Evolutionary conservation across 53 echinoderm and acorn worm species (phyloP).

Genomic region (Pentamera pediparva): DNA sequence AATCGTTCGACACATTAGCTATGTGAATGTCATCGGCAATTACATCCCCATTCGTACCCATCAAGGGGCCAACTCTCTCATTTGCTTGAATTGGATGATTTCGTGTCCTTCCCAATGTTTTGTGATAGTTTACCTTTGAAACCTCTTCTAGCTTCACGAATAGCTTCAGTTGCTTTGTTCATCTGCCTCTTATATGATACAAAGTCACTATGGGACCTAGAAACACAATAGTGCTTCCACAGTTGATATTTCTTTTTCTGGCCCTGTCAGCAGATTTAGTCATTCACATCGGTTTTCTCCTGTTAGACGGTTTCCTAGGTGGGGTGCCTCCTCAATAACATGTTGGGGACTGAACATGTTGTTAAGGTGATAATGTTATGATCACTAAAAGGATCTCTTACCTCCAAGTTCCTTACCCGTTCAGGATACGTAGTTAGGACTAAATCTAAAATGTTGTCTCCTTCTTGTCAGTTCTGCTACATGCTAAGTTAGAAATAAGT

Average conservation of each 20-base stretch:
- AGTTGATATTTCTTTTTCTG: constrained; percentile 1
- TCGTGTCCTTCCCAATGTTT: constrained; percentile 6
- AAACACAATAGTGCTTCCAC: constrained; percentile 5
- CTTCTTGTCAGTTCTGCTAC: too few species aligned
- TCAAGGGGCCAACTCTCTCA: constrained; percentile 16
- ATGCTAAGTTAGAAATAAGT: too few species aligned
- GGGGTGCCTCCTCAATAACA: too few species aligned
- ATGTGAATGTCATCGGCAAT: background rate
- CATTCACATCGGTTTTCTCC: constrained; percentile 16
- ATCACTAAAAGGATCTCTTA: too few species aligned
- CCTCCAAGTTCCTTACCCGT: too few species aligned
- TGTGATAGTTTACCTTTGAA: constrained; percentile 17
- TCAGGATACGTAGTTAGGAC: too few species aligned
- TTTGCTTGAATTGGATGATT: constrained; percentile 12
- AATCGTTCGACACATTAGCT: constrained; percentile 1
- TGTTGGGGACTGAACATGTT: too few species aligned
- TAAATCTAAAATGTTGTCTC: too few species aligned
- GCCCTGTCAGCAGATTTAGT: too few species aligned
- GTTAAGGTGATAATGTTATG: too few species aligned
- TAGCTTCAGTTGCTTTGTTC: constrained; percentile 10
- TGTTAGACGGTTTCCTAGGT: too few species aligned
- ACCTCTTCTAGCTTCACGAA: background rate
- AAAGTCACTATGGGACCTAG: background rate
- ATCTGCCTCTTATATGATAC: background rate
- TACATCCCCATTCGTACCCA: background rate